These are phyloP conservation scores for Mus pahari DNA, from an alignment of 2,113 vertebrate species.

Conservation along the genomic window DNA sequence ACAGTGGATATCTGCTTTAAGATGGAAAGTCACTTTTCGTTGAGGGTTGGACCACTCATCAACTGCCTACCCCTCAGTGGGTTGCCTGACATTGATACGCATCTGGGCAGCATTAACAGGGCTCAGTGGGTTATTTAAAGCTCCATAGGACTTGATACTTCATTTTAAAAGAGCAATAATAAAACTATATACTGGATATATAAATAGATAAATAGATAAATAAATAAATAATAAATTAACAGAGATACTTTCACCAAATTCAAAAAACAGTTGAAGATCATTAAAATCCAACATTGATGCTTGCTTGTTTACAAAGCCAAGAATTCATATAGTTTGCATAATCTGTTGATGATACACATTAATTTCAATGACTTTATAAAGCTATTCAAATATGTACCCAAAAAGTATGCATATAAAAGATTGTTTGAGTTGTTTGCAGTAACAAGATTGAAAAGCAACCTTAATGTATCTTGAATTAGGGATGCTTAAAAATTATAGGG, in stretches of 20 bases:
- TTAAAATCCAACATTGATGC: not conserved
- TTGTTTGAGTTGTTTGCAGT: not conserved
- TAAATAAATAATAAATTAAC: constrained; percentile 36
- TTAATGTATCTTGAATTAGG: constrained; percentile 32
- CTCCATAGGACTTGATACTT: not conserved
- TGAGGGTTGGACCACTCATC: not conserved
- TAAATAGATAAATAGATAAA: not conserved
- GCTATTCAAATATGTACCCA: not conserved
- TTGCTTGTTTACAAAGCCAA: not conserved
- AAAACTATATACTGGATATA: not conserved
- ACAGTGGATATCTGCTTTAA: not conserved
- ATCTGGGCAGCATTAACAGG: not conserved
- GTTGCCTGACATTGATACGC: not conserved
- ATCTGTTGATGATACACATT: not conserved
- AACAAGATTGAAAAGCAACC: not conserved
- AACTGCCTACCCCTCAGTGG: not conserved
- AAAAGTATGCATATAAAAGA: not conserved
- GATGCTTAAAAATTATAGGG: not conserved
- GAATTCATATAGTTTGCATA: not conserved
- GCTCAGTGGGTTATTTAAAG: not conserved
- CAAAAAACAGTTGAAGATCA: not conserved
- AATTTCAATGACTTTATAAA: constrained; percentile 4
- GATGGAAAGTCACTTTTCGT: not conserved
- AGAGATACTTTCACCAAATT: not conserved
- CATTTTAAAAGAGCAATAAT: not conserved